Conservation (phyloP, 2,797 vertebrate species). For the Centropyge bicolor region DNA sequence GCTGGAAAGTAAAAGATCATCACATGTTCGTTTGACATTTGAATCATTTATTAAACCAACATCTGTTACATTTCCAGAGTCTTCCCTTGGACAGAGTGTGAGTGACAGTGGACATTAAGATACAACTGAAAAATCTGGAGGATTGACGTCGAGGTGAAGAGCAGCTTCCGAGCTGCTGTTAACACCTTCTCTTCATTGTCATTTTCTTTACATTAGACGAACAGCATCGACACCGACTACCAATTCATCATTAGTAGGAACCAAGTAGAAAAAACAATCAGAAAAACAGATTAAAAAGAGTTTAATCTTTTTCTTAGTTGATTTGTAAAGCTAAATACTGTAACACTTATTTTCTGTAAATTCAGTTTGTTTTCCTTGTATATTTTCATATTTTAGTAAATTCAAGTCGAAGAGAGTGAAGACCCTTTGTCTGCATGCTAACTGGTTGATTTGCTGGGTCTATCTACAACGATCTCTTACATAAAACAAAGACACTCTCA, state of each 20-base stretch:
- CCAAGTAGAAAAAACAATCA: conserved; percentile 68
- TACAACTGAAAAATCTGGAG: conserved; percentile 65
- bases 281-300: conserved; percentile 65
- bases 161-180: conserved; percentile 55
- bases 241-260: conserved; percentile 70
- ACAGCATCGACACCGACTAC: conserved; percentile 63
- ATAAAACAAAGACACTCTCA: conserved; percentile 52
- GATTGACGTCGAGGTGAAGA: conserved; percentile 42
- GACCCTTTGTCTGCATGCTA: conserved; percentile 69
- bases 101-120: conserved; percentile 75
- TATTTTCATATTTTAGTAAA: conserved; percentile 63
- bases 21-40: conserved; percentile 47
- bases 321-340: conserved; percentile 73
- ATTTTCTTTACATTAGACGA: conserved; percentile 60
- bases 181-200: conserved; percentile 52
- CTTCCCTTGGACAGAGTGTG: conserved; percentile 67
- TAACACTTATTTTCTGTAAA: conserved; percentile 57
- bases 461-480: conserved; percentile 64
- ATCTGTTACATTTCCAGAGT: conserved; percentile 75
- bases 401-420: conserved; percentile 61
- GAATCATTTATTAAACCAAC: conserved; percentile 75
- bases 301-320: conserved; percentile 53
- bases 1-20: conserved; percentile 24
- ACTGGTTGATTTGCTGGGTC: conserved; percentile 65
- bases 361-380: conserved; percentile 54